Evolutionary conservation across 2,797 vertebrate species (phyloP), one percentile per base, ranked within the genome.

Genomic region (Sciurus carolinensis): DNA sequence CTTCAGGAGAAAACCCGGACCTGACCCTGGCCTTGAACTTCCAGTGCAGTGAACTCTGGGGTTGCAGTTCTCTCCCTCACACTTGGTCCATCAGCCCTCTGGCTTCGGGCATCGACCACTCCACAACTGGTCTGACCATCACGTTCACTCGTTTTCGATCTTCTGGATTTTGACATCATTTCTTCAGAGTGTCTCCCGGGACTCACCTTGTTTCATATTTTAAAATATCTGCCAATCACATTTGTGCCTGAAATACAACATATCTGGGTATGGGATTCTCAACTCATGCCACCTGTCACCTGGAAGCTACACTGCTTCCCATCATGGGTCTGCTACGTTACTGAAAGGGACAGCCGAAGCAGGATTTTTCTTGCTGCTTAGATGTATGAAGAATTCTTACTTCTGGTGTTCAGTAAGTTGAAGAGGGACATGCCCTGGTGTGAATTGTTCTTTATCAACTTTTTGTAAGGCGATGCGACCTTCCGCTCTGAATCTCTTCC

Each of bases 61-160:
- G 2, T 13, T 1, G 57, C 47, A 17, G 24, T 15, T 72, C 22
- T 47, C 13, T 72, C 71, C 30, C 26, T 44, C 2, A 4, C 20
- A 59, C 6, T 6, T 33, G 2, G 4, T 1, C 4, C 1, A 1
- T 7, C 54, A 9, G 11, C 30, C 20, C 39, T 79, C 39, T 12
- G 14, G 54, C 62, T 91, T 13, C 24, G 33, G 26, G 13, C 44
- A 8, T 2, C 7, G 44, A 24, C 0, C 0, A 4, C 18, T 28
- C 0, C 0, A 0, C 1, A 1, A 33, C 9, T 0, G 13, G 1
- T 28, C 30, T 47, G 5, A 1, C 20, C 20, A 1, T 5, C 1
- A 0, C 0, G 36, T n/a, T 26, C 2, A 4, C 20, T 33, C 62
- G 3, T 2, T 17, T 69, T 22, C 18, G n/a, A n/a, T 54, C 57